phyloP scores from a whole-genome alignment of 2,888 invertebrate species.

The Toxonevra muliebris region DNA sequence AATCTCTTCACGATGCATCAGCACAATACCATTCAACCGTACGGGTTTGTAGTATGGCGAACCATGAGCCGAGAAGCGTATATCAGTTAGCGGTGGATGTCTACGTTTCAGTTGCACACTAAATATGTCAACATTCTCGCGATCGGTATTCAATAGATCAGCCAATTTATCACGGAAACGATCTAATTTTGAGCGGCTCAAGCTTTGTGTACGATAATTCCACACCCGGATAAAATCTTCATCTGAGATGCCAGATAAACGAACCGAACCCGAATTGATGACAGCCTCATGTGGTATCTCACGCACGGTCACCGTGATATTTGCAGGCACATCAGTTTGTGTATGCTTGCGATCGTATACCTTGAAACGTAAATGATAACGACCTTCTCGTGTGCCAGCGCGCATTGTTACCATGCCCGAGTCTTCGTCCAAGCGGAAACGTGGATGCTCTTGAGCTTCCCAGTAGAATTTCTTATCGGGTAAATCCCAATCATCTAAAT shows the following conservation, averaged over 20 bases:
- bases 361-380: conserved; percentile 81
- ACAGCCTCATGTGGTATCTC: conserved; percentile 96
- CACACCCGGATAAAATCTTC: conserved; percentile 96
- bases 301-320: conserved; percentile 92
- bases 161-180: conserved; percentile 89
- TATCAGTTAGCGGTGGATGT: conserved; percentile 89
- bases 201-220: conserved; percentile 88
- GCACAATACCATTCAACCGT: conserved; percentile 90
- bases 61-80: conserved; percentile 93
- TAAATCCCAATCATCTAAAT: conserved; percentile 98
- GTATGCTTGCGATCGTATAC: conserved; percentile 95
- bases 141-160: conserved; percentile 83
- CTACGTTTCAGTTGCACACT: conserved; percentile 90
- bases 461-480: conserved; percentile 97
- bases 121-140: conserved; percentile 94
- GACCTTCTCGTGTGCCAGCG: conserved; percentile 89
- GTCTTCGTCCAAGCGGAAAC: conserved; percentile 88
- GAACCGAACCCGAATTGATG: conserved; percentile 92
- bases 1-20: conserved; percentile 93
- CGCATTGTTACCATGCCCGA: conserved; percentile 96
- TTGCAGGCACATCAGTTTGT: conserved; percentile 94
- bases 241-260: conserved; percentile 92
- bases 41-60: conserved; percentile 96
- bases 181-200: conserved; percentile 88
- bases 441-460: conserved; percentile 86